Base-by-base conservation (phyloP, 2,113 vertebrate species). In the Loxodonta africana region DNA sequence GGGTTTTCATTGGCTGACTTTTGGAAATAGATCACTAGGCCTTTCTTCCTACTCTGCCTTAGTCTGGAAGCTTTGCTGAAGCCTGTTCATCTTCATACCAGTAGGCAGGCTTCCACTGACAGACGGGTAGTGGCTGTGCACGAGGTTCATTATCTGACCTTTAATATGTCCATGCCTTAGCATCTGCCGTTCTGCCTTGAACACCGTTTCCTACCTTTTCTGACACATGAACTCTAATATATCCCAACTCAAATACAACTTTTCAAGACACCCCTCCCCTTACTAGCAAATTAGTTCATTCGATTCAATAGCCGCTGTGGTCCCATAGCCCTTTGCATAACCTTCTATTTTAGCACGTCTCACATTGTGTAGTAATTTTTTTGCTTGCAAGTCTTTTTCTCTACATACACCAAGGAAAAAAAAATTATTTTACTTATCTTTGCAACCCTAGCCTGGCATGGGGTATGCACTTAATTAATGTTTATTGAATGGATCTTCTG, bases 381-480 rank as follows among this genome's bases (percentile, higher is more conserved):
- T 62, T 82, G 25, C 25, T 48, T 81, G 20, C 26, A 77, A 84
- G 33, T 2, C n/a, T 76, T 96, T 96, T 92, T 44, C 25, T 87
- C 25, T 44, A 67, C 41, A 26, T 18, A 83, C 41, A 30, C 37
- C 2, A 71, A 69, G 26, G n/a, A 6, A 48, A 74, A 60, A 74
- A 60, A 53, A 21, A 10, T 60, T 83, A 57, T 65, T 87, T 90
- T 82, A 77, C 60, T 78, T 26, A 69, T 83, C 44, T 87, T 69
- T 89, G 20, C 28, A 71, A 33, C 21, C 48, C 10, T 76, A 91
- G 20, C 74, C 33, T 65, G 6, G 33, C 48, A 93, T 8, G 73
- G 25, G 78, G 14, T n/a, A 77, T 21, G 11, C 14, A 18, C 12
- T 71, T 67, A 76, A 65, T 81, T 53, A 46, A 92, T 60, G 28